Conservation (phyloP, 2,797 vertebrate genomes). For the Sebastes minor region DNA sequence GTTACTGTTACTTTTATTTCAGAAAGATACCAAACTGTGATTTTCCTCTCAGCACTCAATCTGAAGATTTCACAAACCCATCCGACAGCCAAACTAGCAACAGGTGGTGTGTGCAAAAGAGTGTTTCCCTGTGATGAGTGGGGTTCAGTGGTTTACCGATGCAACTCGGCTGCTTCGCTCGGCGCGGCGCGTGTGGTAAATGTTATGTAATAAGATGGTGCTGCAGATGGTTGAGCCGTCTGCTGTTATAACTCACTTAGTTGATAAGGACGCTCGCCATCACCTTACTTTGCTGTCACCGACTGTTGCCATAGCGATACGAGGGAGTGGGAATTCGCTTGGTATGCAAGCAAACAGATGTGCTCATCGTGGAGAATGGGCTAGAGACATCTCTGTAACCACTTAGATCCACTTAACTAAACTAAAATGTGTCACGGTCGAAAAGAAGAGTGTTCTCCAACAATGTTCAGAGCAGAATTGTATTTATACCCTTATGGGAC, state of each 20-base stretch:
- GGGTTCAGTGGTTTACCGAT: neutral
- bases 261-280: conserved; percentile 63
- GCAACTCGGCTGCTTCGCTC: neutral
- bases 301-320: conserved; percentile 66
- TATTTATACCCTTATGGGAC: neutral
- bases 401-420: neutral
- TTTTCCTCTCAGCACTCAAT: neutral
- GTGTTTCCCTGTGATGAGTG: neutral
- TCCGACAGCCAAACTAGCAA: neutral
- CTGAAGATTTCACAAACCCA: neutral
- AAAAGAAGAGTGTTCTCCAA: neutral
- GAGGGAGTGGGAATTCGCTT: neutral
- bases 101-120: neutral
- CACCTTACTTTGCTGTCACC: conserved; percentile 32
- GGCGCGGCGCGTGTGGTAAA: neutral
- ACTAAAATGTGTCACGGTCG: neutral
- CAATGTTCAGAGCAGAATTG: neutral
- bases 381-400: neutral
- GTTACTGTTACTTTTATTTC: neutral
- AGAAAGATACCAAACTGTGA: neutral
- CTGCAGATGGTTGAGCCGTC: conserved; percentile 56
- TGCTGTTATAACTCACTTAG: conserved; percentile 68
- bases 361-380: conserved; percentile 8
- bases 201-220: conserved; percentile 23
- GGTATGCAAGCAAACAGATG: conserved; percentile 26